These are phyloP conservation scores for Poeciliopsis infans DNA, from an alignment of 2,797 vertebrate genomes.

Conservation along the genomic window DNA sequence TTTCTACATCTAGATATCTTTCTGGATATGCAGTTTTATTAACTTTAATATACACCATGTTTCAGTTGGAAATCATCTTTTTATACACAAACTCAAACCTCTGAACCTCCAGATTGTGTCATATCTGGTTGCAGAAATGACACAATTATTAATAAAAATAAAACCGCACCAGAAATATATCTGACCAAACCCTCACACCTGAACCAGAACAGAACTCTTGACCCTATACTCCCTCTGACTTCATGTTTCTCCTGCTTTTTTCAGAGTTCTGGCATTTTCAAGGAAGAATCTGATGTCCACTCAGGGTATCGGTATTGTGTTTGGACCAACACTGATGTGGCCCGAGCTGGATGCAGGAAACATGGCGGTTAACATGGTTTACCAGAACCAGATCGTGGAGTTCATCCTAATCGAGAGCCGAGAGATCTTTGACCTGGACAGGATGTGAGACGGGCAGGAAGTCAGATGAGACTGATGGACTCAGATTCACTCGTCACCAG, in stretches of 20 bases:
- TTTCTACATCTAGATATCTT: too few species aligned
- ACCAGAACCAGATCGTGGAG: slow-evolving; percentile 96
- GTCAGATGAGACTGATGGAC: slow-evolving; percentile 13
- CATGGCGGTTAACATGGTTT: slow-evolving; percentile 94
- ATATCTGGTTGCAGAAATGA: background rate
- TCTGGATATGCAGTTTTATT: background rate
- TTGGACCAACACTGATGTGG: slow-evolving; percentile 94
- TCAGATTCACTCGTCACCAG: slow-evolving; percentile 8
- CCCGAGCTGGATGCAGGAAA: slow-evolving; percentile 88
- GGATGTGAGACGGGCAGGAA: slow-evolving; percentile 19
- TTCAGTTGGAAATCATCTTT: background rate
- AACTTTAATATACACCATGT: background rate
- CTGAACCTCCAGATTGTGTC: background rate
- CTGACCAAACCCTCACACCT: background rate
- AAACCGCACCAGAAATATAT: background rate
- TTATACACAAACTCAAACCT: background rate
- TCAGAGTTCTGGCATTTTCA: slow-evolving; percentile 87
- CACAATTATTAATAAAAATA: background rate
- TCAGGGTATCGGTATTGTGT: slow-evolving; percentile 93
- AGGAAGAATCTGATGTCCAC: slow-evolving; percentile 92
- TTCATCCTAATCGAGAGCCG: slow-evolving; percentile 87
- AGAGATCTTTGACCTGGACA: slow-evolving; percentile 84
- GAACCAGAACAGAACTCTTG: background rate
- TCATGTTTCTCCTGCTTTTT: background rate
- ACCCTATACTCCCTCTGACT: background rate